Evolutionary conservation across 2,888 invertebrate species (phyloP).

Genomic region (Caradrina kadenii): DNA sequence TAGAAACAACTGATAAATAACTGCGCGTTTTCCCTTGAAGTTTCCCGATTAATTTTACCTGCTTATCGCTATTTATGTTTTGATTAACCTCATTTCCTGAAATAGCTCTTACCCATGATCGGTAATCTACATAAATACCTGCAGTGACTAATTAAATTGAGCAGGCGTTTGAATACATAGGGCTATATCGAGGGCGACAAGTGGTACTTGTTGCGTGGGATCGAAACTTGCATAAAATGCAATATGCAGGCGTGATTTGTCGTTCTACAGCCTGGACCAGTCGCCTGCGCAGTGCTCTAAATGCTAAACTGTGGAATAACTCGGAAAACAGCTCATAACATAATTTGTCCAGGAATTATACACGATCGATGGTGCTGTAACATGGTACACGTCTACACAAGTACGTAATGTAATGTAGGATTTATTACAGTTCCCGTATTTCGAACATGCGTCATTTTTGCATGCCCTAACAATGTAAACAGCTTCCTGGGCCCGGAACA

Average conservation of each 20-base stretch:
- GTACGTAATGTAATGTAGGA: conserved; percentile 14
- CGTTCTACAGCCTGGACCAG: conserved; percentile 63
- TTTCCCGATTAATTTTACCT: conserved; percentile 48
- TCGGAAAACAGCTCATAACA: conserved; percentile 47
- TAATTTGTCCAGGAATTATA: conserved; percentile 40
- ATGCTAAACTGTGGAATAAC: conserved; percentile 70
- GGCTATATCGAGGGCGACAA: conserved; percentile 70
- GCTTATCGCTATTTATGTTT: conserved; percentile 38
- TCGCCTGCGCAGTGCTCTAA: conserved; percentile 67
- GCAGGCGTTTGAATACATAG: conserved; percentile 53
- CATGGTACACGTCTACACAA: conserved; percentile 18
- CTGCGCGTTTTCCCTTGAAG: conserved; percentile 23
- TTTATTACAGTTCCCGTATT: conserved; percentile 30
- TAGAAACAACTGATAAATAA: conserved; percentile 27
- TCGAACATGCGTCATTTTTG: conserved; percentile 36
- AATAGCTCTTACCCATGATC: conserved; percentile 28
- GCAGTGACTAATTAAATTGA: conserved; percentile 64
- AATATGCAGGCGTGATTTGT: conserved; percentile 79
- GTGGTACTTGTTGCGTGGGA: conserved; percentile 86
- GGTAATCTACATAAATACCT: conserved; percentile 54
- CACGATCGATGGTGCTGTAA: conserved; percentile 27
- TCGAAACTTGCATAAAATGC: conserved; percentile 77
- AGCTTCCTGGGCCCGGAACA: conserved; percentile 82
- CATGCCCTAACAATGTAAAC: conserved; percentile 54
- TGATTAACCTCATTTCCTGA: conserved; percentile 36